Evolutionary conservation across 2,113 vertebrate species (phyloP), one percentile per base, ranked within the genome.

Genomic region (Percina caprodes): DNA sequence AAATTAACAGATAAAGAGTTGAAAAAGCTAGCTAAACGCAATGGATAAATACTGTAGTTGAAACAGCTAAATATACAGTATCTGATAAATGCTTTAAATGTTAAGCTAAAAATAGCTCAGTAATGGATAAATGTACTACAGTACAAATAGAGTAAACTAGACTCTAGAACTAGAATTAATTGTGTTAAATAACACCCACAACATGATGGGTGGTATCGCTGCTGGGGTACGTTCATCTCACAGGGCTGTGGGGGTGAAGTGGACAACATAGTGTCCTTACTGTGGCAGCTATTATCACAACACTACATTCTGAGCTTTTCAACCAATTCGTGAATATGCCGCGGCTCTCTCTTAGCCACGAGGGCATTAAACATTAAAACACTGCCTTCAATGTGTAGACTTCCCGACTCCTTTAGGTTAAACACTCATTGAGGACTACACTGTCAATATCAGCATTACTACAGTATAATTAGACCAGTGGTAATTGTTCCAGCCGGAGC

Each of bases 381-480:
- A 16, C 7, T 5, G 56, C 46, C 55, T 15, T 52, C 7, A 21
- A 63, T 42, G 49, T 70, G 59, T 30, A 16, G 14, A 68, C 60
- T 63, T 54, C 30, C n/a, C 14, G 30, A 78, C 35, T 73, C 74
- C 19, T 48, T n/a, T 39, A 77, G 73, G 58, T 78, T 85, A 84
- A 85, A 76, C 61, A 83, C 66, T 81, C 16, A 82, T 72, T 39
- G 13, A 73, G 54, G 35, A 49, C 61, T 14, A 13, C 42, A 54
- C 5, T 52, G 67, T 85, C 84, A 68, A 76, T 86, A 84, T 73
- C 69, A 33, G 55, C 82, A 51, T 45, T 68, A 15, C 77, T 86
- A 11, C 39, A 11, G 39, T 42, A 68, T 90, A 86, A 93, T 89
- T 88, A 88, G 69, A 80, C 23, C 8, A 49, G 33, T 42, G 54